Percentiles rank a stretch among this genome's conserved stretches.
Evolutionary conservation across 2,113 vertebrate species (phyloP).

Genomic region (Hymenochirus boettgeri): DNA sequence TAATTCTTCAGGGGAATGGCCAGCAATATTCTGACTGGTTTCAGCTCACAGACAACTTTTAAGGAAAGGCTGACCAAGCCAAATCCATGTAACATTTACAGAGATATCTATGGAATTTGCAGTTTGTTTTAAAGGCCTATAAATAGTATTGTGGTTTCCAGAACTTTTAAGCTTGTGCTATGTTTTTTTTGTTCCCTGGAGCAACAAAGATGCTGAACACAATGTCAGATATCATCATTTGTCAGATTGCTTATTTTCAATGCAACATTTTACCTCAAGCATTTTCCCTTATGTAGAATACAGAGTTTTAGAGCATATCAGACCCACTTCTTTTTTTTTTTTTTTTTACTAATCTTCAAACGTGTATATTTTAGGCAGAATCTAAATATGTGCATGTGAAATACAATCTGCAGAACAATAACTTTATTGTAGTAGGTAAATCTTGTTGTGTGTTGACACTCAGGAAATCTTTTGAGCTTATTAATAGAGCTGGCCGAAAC

Average conservation of each 20-base stretch:
- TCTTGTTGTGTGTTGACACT: slow-evolving; percentile 15
- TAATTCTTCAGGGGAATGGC: too few species aligned
- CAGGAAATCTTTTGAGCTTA: slow-evolving; percentile 11
- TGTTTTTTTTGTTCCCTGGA: slow-evolving; percentile 15
- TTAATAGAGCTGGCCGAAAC: too few species aligned
- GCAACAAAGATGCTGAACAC: slow-evolving; percentile 24
- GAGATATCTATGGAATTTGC: too few species aligned
- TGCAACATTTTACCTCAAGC: slow-evolving; percentile 27
- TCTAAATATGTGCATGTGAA: slow-evolving; percentile 15
- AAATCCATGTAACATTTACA: too few species aligned
- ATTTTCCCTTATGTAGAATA: neutral
- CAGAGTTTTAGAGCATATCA: slow-evolving; percentile 23
- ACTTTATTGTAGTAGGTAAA: slow-evolving; percentile 30
- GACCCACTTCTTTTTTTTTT: too few species aligned
- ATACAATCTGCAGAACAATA: slow-evolving; percentile 16
- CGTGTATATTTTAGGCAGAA: slow-evolving; percentile 11
- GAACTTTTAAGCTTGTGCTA: slow-evolving; percentile 31
- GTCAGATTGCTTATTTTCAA: slow-evolving; percentile 26
- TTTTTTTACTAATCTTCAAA: slow-evolving; percentile 41
- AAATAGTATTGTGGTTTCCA: slow-evolving; percentile 19
- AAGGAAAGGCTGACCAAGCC: too few species aligned
- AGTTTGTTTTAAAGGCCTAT: slow-evolving; percentile 18
- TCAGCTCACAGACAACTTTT: too few species aligned
- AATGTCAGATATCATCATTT: slow-evolving; percentile 29
- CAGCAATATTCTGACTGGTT: too few species aligned